Conservation (phyloP, 2,113 vertebrate genomes). For the Pelmatolapia mariae region DNA sequence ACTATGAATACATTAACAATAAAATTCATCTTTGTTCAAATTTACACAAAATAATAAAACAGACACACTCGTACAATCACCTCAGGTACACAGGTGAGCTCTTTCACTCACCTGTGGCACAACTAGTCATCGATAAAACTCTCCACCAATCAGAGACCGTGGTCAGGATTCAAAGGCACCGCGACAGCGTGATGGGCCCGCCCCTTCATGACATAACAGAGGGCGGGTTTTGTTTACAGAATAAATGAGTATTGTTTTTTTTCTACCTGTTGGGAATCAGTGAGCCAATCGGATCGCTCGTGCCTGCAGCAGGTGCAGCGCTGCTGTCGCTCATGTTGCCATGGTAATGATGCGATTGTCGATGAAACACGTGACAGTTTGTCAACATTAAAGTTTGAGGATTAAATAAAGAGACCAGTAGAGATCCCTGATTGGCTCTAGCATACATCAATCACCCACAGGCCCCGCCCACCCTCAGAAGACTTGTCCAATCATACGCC, state of each 20-base stretch:
- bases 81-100: background rate
- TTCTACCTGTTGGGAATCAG: background rate
- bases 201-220: background rate
- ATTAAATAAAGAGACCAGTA: background rate
- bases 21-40: background rate
- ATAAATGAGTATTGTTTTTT: background rate
- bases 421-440: background rate
- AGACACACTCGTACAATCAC: accelerated
- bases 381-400: background rate
- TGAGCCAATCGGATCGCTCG: background rate
- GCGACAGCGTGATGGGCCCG: accelerated
- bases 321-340: background rate
- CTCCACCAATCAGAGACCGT: background rate
- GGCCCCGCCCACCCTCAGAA: background rate
- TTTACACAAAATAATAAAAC: background rate
- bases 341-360: background rate
- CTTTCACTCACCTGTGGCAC: background rate
- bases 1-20: background rate
- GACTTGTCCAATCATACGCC: background rate
- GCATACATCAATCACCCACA: background rate
- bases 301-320: background rate
- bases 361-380: background rate
- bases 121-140: background rate
- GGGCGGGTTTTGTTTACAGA: background rate
- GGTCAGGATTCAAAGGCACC: background rate